Conservation (phyloP, 2,113 vertebrate genomes). For the Limnothrissa miodon region DNA sequence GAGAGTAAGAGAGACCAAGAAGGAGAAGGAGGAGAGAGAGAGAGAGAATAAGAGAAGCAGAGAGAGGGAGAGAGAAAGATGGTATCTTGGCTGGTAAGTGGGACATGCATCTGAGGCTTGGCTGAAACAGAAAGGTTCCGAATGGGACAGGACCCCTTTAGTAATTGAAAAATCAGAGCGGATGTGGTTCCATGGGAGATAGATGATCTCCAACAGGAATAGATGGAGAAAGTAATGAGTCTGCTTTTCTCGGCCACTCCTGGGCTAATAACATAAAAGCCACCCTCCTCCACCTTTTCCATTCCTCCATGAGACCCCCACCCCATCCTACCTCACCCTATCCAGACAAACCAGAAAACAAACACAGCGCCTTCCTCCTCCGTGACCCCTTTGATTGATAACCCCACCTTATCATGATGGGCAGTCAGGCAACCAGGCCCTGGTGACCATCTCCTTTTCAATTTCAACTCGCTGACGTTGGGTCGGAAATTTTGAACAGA, state of each 20-base stretch:
- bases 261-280: slow-evolving; percentile 26
- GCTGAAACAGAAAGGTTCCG: slow-evolving; percentile 39
- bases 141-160: slow-evolving; percentile 33
- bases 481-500: not conserved
- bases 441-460: not conserved
- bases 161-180: slow-evolving; percentile 44
- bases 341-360: not conserved
- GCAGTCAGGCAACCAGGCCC: not conserved
- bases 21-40: slow-evolving; percentile 12
- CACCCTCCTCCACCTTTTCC: not conserved
- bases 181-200: slow-evolving; percentile 37
- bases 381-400: slow-evolving; percentile 11
- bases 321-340: not conserved
- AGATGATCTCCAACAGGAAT: slow-evolving; percentile 39
- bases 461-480: not conserved
- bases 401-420: not conserved
- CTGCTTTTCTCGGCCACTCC: slow-evolving; percentile 17
- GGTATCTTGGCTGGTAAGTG: slow-evolving; percentile 31
- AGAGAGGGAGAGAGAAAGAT: slow-evolving; percentile 31
- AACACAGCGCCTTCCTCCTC: not conserved
- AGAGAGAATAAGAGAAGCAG: slow-evolving; percentile 19
- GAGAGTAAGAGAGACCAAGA: not conserved
- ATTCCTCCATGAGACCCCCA: not conserved
- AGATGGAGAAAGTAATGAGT: slow-evolving; percentile 34
- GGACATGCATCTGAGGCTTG: slow-evolving; percentile 36